Evolutionary conservation across 2,113 vertebrate species (phyloP), one percentile per base, ranked within the genome.

Genomic region (Scomber scombrus): DNA sequence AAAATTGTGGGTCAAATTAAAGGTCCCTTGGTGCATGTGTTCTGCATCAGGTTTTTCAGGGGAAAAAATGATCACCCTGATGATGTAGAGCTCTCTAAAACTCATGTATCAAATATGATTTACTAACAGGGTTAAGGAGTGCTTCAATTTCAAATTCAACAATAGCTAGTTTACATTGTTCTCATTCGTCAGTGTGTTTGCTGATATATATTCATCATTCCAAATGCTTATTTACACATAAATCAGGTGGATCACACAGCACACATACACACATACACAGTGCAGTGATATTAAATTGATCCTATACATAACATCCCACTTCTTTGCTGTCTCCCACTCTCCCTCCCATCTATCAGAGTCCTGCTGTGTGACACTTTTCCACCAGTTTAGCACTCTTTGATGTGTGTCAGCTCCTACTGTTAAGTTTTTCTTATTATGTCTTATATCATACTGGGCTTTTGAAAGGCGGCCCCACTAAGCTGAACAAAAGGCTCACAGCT

Each of bases 351-450:
- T 71, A 56, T 78, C 47, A 34, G 0, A 26, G 18, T 71, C 54
- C 73, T 65, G 54, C 68, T 67, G 67, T 18, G 60, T 54, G 61
- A 60, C 54, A 67, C 40, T 67, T 78, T 78, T 58, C 60, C 19
- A 45, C 29, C 29, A 71, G 63, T 84, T 73, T 51, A 23, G 18
- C 0, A 1, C 56, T 55, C 40, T 57, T 43, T 84, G 81, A 68
- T 83, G 50, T 51, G 68, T 68, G 29, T 69, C 34, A 55, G 70
- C 52, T 68, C 50, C 56, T 26, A 15, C 63, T 69, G 69, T 31
- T 78, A 21, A 15, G 47, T 68, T 26, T 26, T 43, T 50, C 19
- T 45, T 26, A 66, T 71, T 52, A 58, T 45, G 65, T 31, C 13
- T 21, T 58, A 49, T 26, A 26, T 40, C 65, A 45, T n/a, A 21